Conservation (phyloP, 2,113 vertebrate species). For the Hypomesus transpacificus region DNA sequence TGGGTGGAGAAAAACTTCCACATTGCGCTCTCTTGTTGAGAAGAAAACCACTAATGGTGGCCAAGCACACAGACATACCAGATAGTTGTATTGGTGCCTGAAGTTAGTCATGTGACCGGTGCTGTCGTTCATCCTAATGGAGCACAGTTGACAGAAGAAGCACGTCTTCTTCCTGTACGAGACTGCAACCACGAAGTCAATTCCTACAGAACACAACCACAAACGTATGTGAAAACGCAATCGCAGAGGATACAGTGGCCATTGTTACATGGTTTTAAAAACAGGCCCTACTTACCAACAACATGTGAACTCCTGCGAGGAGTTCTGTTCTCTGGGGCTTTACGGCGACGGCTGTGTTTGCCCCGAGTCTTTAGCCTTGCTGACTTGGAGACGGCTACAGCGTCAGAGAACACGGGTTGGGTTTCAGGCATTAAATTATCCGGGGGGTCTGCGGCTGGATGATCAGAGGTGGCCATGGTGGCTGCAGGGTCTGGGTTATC, state of each 20-base stretch:
- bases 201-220: conserved; percentile 29
- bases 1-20: too few relatives aligned
- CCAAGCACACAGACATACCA: conserved; percentile 36
- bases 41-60: not conserved
- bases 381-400: too few relatives aligned
- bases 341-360: too few relatives aligned
- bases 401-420: too few relatives aligned
- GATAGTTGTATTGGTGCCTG: conserved; percentile 36
- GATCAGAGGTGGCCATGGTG: too few relatives aligned
- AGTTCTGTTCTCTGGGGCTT: too few relatives aligned
- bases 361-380: too few relatives aligned
- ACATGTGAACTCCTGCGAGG: too few relatives aligned
- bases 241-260: not conserved
- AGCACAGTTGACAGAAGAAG: conserved; percentile 54
- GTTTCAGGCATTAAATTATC: too few relatives aligned
- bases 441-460: too few relatives aligned
- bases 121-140: conserved; percentile 20
- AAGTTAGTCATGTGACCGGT: conserved; percentile 2
- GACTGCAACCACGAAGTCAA: conserved; percentile 31
- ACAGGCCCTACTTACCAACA: conserved; percentile 42
- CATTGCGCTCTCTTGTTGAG: too few relatives aligned
- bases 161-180: conserved; percentile 27
- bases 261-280: not conserved
- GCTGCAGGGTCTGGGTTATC: too few relatives aligned
- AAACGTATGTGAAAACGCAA: not conserved